Base-by-base conservation (phyloP, 2,113 vertebrate species). In the Mustelus asterias region DNA sequence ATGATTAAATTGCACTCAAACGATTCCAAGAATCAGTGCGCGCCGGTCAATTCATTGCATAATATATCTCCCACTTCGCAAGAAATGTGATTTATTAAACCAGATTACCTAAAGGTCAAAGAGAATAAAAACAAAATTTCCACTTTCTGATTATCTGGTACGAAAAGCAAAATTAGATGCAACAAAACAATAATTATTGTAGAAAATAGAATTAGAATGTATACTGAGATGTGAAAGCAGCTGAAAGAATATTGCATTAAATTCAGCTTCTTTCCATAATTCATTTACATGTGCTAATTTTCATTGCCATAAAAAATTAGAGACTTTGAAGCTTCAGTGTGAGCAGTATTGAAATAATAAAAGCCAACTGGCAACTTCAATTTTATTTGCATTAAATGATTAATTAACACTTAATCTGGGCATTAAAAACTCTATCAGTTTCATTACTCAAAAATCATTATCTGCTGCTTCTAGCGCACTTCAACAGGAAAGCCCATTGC, bases 341-440 rank as follows among this genome's bases (percentile, higher is more conserved):
- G 22, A 95, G 37, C 93, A 29, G 67, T 37, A 16, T 72, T 72
- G 37, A 67, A 70, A 95, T 63, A 94, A 72, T 9, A 72, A 48
- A 95, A 95, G 41, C 65, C 48, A 72, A 72, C 44, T 10, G 29
- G 41, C 37, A 95, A 95, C 69, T 95, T 72, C 6, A 7, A 48
- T 72, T 29, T 95, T 70, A 95, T 95, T 95, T 41, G 44, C 41
- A 72, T 94, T 67, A 44, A 72, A 70, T 95, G 93, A 95, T 95
- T 95, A 95, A 95, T 95, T 70, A 72, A 95, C 41, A 14, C 48
- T 95, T 54, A 95, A 95, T 95, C 24, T 54, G 37, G 67, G 24
- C 41, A 70, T 95, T 95, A 95, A 95, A 69, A 95, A 72, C 24
- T 95, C 93, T 72, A 95, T 95, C 93, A 95, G 16, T 72, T 95